A percentile compares a stretch with the other conserved stretches of the same genome.
These are phyloP conservation scores for Rhabdomys pumilio DNA, from an alignment of 2,797 vertebrate species.

Conservation along the genomic window DNA sequence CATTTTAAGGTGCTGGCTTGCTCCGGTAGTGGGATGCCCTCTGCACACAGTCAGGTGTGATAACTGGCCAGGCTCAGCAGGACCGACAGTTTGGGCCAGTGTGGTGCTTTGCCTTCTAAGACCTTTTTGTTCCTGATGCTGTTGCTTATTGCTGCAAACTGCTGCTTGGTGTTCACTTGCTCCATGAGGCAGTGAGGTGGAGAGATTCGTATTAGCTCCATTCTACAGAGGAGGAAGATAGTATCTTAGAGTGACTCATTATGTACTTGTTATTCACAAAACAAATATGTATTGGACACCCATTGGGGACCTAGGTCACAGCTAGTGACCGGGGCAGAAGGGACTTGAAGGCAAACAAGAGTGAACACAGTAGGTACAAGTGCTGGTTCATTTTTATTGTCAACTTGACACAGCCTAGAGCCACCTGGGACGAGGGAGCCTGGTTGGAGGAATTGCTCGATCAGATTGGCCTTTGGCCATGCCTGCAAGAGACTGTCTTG, in stretches of 20 bases:
- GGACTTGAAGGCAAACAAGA: slow-evolving; percentile 4
- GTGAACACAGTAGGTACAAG: not conserved
- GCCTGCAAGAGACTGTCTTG: not conserved
- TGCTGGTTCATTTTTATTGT: not conserved
- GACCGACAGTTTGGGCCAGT: not conserved
- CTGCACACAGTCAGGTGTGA: not conserved
- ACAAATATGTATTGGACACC: not conserved
- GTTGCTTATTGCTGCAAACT: not conserved
- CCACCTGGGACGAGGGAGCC: not conserved
- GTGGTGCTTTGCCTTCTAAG: not conserved
- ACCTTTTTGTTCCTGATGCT: not conserved
- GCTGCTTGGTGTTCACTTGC: not conserved
- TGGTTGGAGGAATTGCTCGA: not conserved
- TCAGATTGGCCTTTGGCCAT: not conserved
- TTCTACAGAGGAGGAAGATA: slow-evolving; percentile 43
- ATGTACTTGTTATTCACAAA: slow-evolving; percentile 47
- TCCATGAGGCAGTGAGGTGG: not conserved
- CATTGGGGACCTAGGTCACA: not conserved
- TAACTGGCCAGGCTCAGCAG: not conserved
- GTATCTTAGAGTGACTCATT: not conserved
- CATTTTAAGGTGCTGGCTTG: not conserved
- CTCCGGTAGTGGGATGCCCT: not conserved
- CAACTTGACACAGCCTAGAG: not conserved
- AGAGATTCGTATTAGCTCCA: not conserved
- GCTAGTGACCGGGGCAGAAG: not conserved